A percentile compares a stretch with the other conserved stretches of the same genome.
phyloP scores from a whole-genome alignment of 2,888 invertebrate genomes.

The Saturnia pavonia region DNA sequence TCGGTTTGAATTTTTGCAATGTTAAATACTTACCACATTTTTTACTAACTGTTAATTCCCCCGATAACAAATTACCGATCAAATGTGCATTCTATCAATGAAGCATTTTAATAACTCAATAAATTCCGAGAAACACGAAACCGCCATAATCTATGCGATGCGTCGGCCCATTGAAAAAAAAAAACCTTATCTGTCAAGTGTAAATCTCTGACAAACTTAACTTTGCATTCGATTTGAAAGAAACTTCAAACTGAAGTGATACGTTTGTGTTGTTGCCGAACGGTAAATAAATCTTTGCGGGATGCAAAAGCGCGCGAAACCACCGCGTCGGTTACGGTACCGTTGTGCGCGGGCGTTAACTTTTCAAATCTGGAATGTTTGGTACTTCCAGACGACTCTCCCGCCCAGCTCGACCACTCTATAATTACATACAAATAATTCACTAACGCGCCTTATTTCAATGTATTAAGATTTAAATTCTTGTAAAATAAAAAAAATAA shows the following conservation, averaged over 20 bases:
- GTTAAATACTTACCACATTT: background rate
- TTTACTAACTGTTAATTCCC: background rate
- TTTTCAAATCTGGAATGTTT: conserved; percentile 35
- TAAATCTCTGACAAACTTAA: background rate
- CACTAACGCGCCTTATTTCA: background rate
- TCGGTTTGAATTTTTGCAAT: background rate
- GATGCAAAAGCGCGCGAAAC: conserved; percentile 60
- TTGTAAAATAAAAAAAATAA: background rate
- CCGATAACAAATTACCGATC: background rate
- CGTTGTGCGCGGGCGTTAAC: conserved; percentile 50
- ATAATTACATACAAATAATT: background rate
- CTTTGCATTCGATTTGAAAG: background rate
- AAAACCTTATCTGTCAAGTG: conserved; percentile 14
- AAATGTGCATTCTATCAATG: conserved; percentile 1
- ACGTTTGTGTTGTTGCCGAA: background rate
- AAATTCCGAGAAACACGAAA: conserved; percentile 10
- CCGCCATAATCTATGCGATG: background rate
- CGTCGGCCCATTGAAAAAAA: conserved; percentile 10
- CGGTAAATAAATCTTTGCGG: conserved; percentile 18
- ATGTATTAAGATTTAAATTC: background rate
- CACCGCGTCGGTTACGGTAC: conserved; percentile 56
- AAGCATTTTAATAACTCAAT: conserved; percentile 8
- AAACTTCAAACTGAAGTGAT: background rate
- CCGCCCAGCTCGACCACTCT: conserved; percentile 15
- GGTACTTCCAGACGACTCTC: conserved; percentile 25